These are phyloP conservation scores for Tetranychus piercei DNA, from an alignment of 2,888 invertebrate species.

Conservation along the genomic window DNA sequence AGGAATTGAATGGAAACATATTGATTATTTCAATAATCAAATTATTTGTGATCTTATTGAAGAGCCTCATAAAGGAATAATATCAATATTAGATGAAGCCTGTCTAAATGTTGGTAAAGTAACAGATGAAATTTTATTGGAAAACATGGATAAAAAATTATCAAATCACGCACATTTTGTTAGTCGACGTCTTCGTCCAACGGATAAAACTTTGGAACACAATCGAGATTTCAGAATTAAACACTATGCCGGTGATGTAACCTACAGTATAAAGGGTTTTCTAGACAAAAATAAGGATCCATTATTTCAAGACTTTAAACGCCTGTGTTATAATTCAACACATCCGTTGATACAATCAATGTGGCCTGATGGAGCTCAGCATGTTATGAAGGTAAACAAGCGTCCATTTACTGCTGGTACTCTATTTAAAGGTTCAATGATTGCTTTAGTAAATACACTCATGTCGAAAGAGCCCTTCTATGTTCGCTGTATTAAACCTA, in stretches of 20 bases:
- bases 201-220: constrained; percentile 56
- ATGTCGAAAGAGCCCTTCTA: constrained; percentile 83
- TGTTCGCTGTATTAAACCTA: constrained; percentile 82
- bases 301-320: constrained; percentile 65
- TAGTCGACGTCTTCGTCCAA: constrained; percentile 36
- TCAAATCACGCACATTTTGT: constrained; percentile 61
- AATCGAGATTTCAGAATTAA: constrained; percentile 62
- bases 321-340: constrained; percentile 50
- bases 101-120: constrained; percentile 74
- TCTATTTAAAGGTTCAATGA: constrained; percentile 70
- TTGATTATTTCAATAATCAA: constrained; percentile 93
- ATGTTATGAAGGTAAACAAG: constrained; percentile 36
- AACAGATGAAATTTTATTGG: constrained; percentile 58
- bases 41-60: constrained; percentile 88
- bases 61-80: constrained; percentile 79
- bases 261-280: constrained; percentile 66
- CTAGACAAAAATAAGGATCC: constrained; percentile 85
- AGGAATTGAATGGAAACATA: constrained; percentile 60
- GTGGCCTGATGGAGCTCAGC: constrained; percentile 29
- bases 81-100: constrained; percentile 52
- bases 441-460: constrained; percentile 69
- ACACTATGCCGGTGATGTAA: constrained; percentile 83
- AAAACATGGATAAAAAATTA: constrained; percentile 55
- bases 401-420: constrained; percentile 74
- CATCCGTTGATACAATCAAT: constrained; percentile 43